Conservation (phyloP, 2,113 vertebrate genomes). For the Gavialis gangeticus region DNA sequence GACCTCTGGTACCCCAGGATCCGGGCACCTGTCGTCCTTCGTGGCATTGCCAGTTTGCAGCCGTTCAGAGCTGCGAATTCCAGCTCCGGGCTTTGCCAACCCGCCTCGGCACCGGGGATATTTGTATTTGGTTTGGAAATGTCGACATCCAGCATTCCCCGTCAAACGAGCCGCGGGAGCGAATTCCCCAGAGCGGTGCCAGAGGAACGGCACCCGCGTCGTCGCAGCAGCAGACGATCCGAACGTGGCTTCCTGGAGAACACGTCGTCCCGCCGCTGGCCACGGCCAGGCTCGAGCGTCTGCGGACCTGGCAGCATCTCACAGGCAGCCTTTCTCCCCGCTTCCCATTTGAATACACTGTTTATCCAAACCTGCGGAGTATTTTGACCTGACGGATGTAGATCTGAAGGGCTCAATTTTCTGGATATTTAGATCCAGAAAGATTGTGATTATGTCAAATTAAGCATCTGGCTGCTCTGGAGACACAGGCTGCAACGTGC, state of each 20-base stretch:
- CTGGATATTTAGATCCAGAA: not conserved
- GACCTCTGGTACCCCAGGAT: not conserved
- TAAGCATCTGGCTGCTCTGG: fast-evolving
- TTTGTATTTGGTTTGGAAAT: not conserved
- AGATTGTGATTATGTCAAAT: not conserved
- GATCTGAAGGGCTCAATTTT: not conserved
- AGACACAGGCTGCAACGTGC: fast-evolving
- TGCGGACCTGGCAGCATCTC: not conserved
- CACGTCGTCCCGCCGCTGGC: not conserved
- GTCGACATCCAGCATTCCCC: not conserved
- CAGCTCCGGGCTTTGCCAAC: not conserved
- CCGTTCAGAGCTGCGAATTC: not conserved
- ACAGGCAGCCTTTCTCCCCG: not conserved
- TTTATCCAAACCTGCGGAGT: fast-evolving
- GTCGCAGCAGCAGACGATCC: fast-evolving
- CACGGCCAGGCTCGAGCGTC: not conserved
- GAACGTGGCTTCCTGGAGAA: not conserved
- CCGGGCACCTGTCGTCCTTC: not conserved
- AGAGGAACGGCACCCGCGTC: not conserved
- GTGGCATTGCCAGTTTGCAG: not conserved
- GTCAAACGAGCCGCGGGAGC: fast-evolving
- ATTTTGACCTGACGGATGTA: not conserved
- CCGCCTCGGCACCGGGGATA: not conserved
- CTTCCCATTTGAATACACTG: fast-evolving
- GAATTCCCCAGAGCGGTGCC: not conserved